Conservation (phyloP, 2,797 vertebrate genomes). For the Manis pentadactyla region DNA sequence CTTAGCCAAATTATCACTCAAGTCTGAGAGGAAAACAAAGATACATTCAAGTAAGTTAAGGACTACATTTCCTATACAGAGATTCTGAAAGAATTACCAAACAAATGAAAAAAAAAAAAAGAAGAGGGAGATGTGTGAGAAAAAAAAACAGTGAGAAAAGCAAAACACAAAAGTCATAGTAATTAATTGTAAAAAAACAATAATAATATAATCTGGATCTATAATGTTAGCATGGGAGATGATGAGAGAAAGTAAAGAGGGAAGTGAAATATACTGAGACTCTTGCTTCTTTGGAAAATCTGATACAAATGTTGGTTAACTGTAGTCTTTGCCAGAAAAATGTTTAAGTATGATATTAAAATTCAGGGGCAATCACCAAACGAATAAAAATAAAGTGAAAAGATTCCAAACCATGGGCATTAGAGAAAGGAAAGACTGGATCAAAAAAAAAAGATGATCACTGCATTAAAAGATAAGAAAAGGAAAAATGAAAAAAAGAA, state of each 20-base stretch:
- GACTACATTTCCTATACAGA: not conserved
- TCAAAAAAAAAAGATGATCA: not conserved
- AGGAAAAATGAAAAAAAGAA: not conserved
- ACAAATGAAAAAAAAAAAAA: not conserved
- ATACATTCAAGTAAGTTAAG: not conserved
- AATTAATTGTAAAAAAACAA: not conserved
- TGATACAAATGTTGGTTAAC: not conserved
- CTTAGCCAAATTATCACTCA: not conserved
- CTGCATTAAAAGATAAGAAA: not conserved
- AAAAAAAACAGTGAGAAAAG: not conserved
- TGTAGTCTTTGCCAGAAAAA: not conserved
- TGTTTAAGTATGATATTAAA: not conserved
- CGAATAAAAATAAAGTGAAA: not conserved
- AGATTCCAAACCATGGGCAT: not conserved
- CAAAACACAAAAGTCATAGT: not conserved
- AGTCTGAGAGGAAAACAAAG: constrained; percentile 5
- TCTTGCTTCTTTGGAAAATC: not conserved
- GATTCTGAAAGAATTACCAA: not conserved
- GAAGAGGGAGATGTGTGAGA: not conserved
- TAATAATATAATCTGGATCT: not conserved
- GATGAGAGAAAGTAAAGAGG: not conserved
- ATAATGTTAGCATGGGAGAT: not conserved
- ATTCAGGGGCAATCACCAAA: not conserved
- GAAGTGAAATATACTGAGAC: not conserved
- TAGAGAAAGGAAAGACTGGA: not conserved